phyloP scores from a whole-genome alignment of 64 coral and sea anemone species.

The Montipora efflorescens region DNA sequence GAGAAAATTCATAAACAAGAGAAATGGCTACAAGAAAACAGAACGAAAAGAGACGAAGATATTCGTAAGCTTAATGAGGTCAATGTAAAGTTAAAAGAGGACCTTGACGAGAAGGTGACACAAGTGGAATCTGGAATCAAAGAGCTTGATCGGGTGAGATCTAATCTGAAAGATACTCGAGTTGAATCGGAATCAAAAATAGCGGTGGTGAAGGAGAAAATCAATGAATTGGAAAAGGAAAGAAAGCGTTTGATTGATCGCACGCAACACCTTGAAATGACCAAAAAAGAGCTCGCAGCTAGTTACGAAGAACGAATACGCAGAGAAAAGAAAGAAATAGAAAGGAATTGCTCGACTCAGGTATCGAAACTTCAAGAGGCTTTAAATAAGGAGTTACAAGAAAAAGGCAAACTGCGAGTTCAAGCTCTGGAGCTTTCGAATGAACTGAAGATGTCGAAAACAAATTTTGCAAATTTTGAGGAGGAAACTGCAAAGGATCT shows the following conservation, averaged over 20 bases:
- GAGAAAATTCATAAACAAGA: constrained; percentile 28
- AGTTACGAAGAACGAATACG: constrained; percentile 31
- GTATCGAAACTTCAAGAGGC: constrained; percentile 49
- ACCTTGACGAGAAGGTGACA: constrained; percentile 4
- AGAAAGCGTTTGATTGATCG: background rate
- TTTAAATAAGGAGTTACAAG: constrained; percentile 39
- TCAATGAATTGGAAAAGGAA: constrained; percentile 11
- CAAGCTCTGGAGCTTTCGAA: constrained; percentile 9
- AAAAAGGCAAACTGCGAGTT: constrained; percentile 21
- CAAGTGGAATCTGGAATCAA: background rate
- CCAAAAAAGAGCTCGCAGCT: background rate
- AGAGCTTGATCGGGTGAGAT: background rate
- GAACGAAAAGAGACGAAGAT: constrained; percentile 17
- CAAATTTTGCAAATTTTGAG: constrained; percentile 34
- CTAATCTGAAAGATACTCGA: background rate
- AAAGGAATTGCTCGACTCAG: constrained; percentile 25
- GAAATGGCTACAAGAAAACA: constrained; percentile 49
- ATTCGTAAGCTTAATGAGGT: background rate
- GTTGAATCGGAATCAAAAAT: background rate
- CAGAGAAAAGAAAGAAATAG: constrained; percentile 1
- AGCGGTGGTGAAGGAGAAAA: background rate
- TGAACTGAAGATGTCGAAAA: constrained; percentile 28
- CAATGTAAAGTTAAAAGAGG: constrained; percentile 6
- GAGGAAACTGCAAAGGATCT: constrained; percentile 7
- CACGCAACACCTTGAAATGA: background rate